Base-by-base conservation (phyloP, 2,888 invertebrate species). In the Halictus quadricinctus region DNA sequence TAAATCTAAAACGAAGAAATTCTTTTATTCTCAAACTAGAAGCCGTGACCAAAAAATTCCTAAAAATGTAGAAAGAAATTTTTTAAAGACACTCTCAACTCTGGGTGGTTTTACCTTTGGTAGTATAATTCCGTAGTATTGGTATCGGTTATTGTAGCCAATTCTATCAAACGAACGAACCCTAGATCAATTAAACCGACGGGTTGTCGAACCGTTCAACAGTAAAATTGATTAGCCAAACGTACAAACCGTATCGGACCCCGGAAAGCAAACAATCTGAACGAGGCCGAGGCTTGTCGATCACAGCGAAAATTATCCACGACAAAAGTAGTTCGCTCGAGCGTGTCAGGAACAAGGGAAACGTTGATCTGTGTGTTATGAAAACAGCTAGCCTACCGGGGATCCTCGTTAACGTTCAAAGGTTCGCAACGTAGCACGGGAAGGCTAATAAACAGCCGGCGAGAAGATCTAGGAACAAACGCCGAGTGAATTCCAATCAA, bases 401-500 rank as follows among this genome's bases (percentile, higher is more conserved):
- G 29, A 54, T 64, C 54, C 83, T 84, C 83, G 84, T 84, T 82
- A 82, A 84, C 78, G 72, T 10, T 18, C 54, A 69, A n/a, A 66
- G 41, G 21, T 50, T 36, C 18, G 43, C 48, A 64, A 73, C 54
- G 70, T 70, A 70, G 18, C 69, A 41, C 29, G 29, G 36, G 13
- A 15, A 60, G 64, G 79, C 50, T 64, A 80, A 80, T 83, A 83
- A 70, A 75, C 82, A 41, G 10, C 25, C 46, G 69, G 36, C 25
- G 6, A 21, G 48, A 50, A 79, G 64, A 64, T 79, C 79, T 81
- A 81, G 79, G 76, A 81, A 84, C 73, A 73, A 81, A 74, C 72
- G 74, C 12, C 82, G 76, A 79, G 79, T 79, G 85, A 85, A 79
- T 85, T 87, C 85, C 85, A 85, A 86, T 86, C 86, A 85, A 87